Conservation (phyloP, 2,888 invertebrate species). For the Limnephilus rhombicus region DNA sequence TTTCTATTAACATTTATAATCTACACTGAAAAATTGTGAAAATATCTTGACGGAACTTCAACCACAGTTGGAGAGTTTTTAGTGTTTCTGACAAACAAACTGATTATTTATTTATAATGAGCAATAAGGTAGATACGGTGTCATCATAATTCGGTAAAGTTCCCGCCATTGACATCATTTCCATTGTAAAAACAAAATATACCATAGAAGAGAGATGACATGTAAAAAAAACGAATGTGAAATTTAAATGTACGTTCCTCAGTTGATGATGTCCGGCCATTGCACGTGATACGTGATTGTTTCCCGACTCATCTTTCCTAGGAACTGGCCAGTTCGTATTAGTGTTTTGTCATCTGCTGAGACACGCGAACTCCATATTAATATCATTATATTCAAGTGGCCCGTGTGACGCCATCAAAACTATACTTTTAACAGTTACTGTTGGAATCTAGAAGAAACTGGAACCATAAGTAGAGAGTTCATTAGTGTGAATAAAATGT, state of each 20-base stretch:
- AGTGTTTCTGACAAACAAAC: too few species aligned
- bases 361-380: conserved; percentile 62
- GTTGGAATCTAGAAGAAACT: neutral
- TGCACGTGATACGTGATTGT: conserved; percentile 52
- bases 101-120: too few species aligned
- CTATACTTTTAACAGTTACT: neutral
- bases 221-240: neutral
- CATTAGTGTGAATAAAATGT: neutral
- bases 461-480: neutral
- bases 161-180: neutral
- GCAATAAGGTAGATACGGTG: too few species aligned
- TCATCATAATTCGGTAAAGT: neutral
- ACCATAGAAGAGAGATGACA: neutral
- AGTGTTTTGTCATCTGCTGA: conserved; percentile 56
- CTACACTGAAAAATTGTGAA: too few species aligned
- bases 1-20: too few species aligned
- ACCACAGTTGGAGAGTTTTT: too few species aligned
- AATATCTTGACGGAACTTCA: too few species aligned
- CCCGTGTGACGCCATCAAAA: conserved; percentile 14
- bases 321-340: conserved; percentile 56
- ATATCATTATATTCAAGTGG: conserved; percentile 35
- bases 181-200: neutral
- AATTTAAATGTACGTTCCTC: neutral
- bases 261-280: conserved; percentile 22
- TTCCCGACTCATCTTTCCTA: conserved; percentile 48